phyloP scores from a whole-genome alignment of 2,113 vertebrate species.

The Apaloderma vittatum region DNA sequence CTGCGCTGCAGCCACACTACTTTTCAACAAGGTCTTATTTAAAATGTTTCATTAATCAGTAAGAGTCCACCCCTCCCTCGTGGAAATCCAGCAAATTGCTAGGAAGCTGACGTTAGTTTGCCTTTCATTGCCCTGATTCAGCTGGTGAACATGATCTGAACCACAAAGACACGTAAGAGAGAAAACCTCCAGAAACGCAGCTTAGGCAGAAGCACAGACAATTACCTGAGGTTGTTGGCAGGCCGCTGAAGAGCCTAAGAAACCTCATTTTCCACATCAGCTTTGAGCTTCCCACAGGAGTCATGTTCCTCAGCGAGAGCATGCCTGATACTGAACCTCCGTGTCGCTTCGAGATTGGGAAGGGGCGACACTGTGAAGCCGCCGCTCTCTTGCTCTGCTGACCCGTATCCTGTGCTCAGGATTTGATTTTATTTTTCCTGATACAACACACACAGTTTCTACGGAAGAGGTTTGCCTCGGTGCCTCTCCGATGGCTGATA shows the following conservation, averaged over 20 bases:
- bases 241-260: not conserved
- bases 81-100: not conserved
- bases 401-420: not conserved
- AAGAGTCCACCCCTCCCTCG: not conserved
- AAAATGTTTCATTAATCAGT: not conserved
- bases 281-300: not conserved
- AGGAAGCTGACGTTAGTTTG: not conserved
- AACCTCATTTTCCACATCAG: not conserved
- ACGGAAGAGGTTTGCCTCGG: not conserved
- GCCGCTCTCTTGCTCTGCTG: not conserved
- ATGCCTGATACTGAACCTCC: not conserved
- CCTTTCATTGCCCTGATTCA: not conserved
- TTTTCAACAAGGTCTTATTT: not conserved
- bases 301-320: not conserved
- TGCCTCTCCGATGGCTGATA: not conserved
- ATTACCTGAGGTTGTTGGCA: not conserved
- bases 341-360: rapidly evolving
- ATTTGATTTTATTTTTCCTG: not conserved
- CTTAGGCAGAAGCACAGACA: not conserved
- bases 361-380: not conserved
- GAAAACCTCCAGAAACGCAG: not conserved
- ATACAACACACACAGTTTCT: rapidly evolving
- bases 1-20: not conserved
- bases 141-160: not conserved
- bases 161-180: not conserved